Evolutionary conservation across 2,888 invertebrate genomes (phyloP), one percentile per base, ranked within the genome.

Genomic region (Siphonodentalium dalli): DNA sequence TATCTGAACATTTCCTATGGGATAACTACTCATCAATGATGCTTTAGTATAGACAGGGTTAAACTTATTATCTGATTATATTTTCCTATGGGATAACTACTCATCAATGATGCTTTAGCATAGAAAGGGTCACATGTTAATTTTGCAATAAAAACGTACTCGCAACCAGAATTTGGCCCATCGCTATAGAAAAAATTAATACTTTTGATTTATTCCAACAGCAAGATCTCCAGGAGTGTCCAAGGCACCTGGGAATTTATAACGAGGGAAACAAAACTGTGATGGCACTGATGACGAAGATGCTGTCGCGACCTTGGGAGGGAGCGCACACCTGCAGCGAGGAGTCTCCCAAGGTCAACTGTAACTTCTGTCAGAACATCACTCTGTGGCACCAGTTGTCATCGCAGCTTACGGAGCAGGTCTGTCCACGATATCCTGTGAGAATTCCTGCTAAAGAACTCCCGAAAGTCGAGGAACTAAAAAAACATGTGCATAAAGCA

Each of bases 321-420:
- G 89, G 88, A 18, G 85, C 85, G 6, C 85, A 84, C 74, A 81
- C 79, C 2, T 87, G 86, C 67, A 83, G 77, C n/a, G 76, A 78
- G 66, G 69, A 84, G 71, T 79, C 82, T 65, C 82, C 82, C 31
- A 79, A 82, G 33, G 78, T 80, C 26, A 93, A 94, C 78, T 98
- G 97, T 76, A 87, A 89, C 46, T 92, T 91, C 79, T 98, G 97
- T 83, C 94, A 95, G 61, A 74, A 76, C 46, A 68, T 70, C 18
- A 91, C 94, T 28, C 90, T 95, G 84, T 96, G 96, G 91, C 94
- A 96, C 82, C 96, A 95, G 81, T 83, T 96, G 46, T 69, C 70
- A 8, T 58, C 67, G 4, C 65, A 74, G 46, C 67, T 77, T 15
- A 69, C 78, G 69, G 65, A 71, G 51, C 70, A 71, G 58, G 69